Base-by-base conservation (phyloP, 2,113 vertebrate genomes). In the Clupea harengus region DNA sequence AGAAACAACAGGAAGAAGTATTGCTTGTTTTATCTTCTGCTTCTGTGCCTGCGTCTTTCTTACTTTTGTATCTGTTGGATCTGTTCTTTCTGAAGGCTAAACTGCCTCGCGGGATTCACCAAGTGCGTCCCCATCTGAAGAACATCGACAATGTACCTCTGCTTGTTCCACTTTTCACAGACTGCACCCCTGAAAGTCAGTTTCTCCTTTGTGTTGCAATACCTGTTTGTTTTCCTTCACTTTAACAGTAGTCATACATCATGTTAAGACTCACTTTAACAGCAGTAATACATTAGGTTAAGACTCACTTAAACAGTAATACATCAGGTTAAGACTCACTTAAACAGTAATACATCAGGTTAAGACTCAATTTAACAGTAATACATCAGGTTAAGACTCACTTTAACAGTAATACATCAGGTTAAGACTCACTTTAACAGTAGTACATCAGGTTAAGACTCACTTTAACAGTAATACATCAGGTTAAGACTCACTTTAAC, bases 121-220 rank as follows among this genome's bases (percentile, higher is more conserved):
- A 99, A 92, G 98, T 99, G 85, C 97, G 98, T 84, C 98, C 98
- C 88, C 98, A 99, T 90, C 92, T 99, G 90, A 97, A 99, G 92
- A 98, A 99, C 94, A 99, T 99, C 0, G 98, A 99, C 93, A 99
- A 99, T 0, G 98, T 99, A 91, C 98, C 98, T 93, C 95, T 99
- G 86, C 92, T 99, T 81, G 98, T 99, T 89, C 98, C 98, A 1
- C 97, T 99, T 85, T 99, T 99, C 93, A 99, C 98, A 0, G 98
- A 99, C 95, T 99, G 98, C 89, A 99, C 97, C 81, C 97, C 97
- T 0, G 97, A 99, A 91, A 99, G 98, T 99, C 92, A 96, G 98
- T 92, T 28, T 28, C 4, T 7, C 45, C 8, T 5, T 52, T 67
- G 6, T 67, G 9, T 39, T 75, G 9, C 2, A 32, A 75, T 39